A percentile compares a stretch with the other conserved stretches of the same genome.
Evolutionary conservation across 2,797 vertebrate genomes (phyloP).

Genomic region (Setipinna tenuifilis): DNA sequence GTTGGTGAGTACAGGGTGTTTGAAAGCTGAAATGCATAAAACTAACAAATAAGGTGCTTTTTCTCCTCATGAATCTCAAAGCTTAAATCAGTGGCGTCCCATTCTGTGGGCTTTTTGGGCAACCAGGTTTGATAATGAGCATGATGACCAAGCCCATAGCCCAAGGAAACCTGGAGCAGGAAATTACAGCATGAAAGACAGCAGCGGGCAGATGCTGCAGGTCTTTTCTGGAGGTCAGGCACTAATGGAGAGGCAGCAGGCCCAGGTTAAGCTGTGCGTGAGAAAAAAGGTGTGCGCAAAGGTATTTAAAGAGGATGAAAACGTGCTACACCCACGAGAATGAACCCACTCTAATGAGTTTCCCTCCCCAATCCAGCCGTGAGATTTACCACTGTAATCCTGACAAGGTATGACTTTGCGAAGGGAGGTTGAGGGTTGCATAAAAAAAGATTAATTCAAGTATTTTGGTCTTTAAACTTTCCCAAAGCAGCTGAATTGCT

Average conservation of each 20-base stretch:
- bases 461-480: constrained; percentile 37
- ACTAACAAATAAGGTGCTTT: constrained; percentile 46
- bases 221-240: constrained; percentile 60
- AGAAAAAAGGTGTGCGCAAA: constrained; percentile 59
- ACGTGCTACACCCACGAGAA: constrained; percentile 58
- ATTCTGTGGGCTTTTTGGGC: constrained; percentile 57
- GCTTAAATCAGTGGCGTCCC: constrained; percentile 60
- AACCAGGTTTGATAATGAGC: constrained; percentile 60
- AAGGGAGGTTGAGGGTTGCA: neutral
- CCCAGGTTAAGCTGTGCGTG: constrained; percentile 60
- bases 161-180: constrained; percentile 63
- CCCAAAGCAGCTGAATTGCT: neutral
- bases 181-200: constrained; percentile 64
- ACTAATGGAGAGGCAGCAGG: constrained; percentile 31
- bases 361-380: constrained; percentile 51
- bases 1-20: constrained; percentile 35
- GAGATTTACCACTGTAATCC: constrained; percentile 56
- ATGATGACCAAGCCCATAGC: constrained; percentile 38
- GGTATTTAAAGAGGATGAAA: constrained; percentile 72
- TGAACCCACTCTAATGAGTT: constrained; percentile 59
- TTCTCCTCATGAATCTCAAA: constrained; percentile 67
- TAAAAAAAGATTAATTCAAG: constrained; percentile 37
- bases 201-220: constrained; percentile 49
- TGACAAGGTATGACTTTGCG: constrained; percentile 41
- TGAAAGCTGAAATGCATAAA: constrained; percentile 35